phyloP scores from a whole-genome alignment of 1,140 invertebrate species.

The Pemphigus obesinymphae region DNA sequence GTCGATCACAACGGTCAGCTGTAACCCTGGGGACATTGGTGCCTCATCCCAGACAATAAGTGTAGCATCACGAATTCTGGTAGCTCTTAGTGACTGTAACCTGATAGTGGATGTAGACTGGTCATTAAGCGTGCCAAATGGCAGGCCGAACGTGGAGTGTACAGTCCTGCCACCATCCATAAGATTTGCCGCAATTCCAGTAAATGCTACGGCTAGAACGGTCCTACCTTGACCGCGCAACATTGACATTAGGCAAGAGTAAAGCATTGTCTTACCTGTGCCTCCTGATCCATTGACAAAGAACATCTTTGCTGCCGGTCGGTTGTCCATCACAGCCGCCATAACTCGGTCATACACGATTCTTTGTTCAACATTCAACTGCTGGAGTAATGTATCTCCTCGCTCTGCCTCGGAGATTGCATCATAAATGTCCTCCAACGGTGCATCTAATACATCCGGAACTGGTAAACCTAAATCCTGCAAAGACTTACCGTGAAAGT shows the following conservation, averaged over 20 bases:
- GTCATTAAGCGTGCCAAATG: neutral
- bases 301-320: neutral
- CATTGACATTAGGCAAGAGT: constrained; percentile 44
- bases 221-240: neutral
- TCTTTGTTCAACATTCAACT: neutral
- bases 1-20: too few relatives aligned
- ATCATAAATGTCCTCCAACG: constrained; percentile 44
- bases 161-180: too few relatives aligned
- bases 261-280: constrained; percentile 47
- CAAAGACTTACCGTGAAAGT: neutral
- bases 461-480: neutral
- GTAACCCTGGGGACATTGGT: too few relatives aligned
- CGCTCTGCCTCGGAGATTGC: constrained; percentile 49
- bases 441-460: neutral
- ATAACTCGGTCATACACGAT: neutral
- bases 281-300: too few relatives aligned
- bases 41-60: too few relatives aligned
- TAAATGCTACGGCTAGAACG: constrained; percentile 46
- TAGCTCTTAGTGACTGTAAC: too few relatives aligned
- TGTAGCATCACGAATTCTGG: too few relatives aligned
- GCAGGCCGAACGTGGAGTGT: constrained; percentile 40
- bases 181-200: constrained; percentile 48
- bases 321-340: neutral
- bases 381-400: neutral
- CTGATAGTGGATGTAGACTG: neutral